Percentiles rank a stretch among this genome's conserved stretches.
Evolutionary conservation across 2,113 vertebrate species (phyloP).

Genomic region (Oenanthe oenanthe): DNA sequence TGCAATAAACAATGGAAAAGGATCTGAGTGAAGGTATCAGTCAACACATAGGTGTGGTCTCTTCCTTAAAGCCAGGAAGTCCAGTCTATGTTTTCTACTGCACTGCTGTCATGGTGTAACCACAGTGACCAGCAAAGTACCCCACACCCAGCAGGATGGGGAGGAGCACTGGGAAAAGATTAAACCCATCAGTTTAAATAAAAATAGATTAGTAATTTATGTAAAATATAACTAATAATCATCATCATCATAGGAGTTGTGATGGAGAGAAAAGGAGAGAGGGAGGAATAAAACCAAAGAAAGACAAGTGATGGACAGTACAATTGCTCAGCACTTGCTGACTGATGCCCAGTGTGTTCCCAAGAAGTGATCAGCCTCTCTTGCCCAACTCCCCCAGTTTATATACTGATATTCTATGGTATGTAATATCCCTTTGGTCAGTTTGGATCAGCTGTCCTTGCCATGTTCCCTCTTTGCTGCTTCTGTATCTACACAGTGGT

Average conservation of each 20-base stretch:
- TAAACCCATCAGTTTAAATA: neutral
- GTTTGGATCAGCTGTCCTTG: neutral
- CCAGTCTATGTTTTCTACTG: neutral
- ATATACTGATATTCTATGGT: neutral
- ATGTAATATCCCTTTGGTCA: neutral
- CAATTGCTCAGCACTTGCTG: neutral
- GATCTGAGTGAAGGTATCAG: neutral
- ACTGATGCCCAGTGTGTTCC: fast-evolving
- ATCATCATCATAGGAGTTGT: neutral
- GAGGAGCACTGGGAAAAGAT: neutral
- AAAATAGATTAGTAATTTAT: neutral
- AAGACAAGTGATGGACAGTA: neutral
- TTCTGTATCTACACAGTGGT: neutral
- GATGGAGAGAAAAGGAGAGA: neutral
- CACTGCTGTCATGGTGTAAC: neutral
- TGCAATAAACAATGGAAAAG: neutral
- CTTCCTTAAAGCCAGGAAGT: neutral
- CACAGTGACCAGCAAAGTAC: neutral
- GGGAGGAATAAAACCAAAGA: fast-evolving
- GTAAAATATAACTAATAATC: neutral
- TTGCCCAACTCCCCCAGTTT: neutral
- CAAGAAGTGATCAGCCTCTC: neutral
- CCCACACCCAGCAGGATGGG: neutral
- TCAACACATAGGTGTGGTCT: neutral
- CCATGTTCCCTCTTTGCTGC: neutral